These are phyloP conservation scores for Cichladusa arquata DNA, from an alignment of 2,113 vertebrate genomes.

Conservation along the genomic window DNA sequence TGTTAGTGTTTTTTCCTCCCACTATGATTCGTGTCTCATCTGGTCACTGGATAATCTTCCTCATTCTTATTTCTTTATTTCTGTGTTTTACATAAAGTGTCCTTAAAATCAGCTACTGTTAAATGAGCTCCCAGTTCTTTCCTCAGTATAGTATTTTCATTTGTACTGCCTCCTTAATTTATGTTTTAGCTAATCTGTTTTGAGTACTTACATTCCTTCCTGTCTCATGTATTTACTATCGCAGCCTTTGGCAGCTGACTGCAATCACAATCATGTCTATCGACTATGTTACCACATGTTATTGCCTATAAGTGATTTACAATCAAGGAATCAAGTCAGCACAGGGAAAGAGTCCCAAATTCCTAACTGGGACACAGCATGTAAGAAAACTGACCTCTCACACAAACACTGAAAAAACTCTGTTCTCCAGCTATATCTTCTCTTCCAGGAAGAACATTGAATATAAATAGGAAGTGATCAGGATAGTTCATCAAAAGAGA, in stretches of 20 bases:
- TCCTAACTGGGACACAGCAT: neutral
- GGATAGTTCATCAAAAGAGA: neutral
- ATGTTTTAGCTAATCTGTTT: neutral
- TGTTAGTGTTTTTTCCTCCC: neutral
- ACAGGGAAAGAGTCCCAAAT: neutral
- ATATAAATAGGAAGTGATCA: neutral
- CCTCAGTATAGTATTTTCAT: neutral
- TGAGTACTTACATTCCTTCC: neutral
- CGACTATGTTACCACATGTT: neutral
- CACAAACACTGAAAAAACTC: neutral
- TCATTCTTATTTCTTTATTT: neutral
- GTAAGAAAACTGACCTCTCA: neutral
- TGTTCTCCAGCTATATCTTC: neutral
- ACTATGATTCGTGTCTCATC: fast-evolving
- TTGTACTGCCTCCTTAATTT: neutral
- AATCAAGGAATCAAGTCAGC: neutral
- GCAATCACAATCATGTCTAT: neutral
- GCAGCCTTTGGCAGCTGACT: neutral
- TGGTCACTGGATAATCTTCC: neutral
- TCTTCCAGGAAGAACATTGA: neutral
- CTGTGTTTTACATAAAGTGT: neutral
- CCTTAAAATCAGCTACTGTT: neutral
- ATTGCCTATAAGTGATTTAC: neutral
- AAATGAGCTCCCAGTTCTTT: neutral
- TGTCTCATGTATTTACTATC: neutral